Evolutionary conservation across 2,797 vertebrate genomes (phyloP).

Genomic region (Pipistrellus kuhlii): DNA sequence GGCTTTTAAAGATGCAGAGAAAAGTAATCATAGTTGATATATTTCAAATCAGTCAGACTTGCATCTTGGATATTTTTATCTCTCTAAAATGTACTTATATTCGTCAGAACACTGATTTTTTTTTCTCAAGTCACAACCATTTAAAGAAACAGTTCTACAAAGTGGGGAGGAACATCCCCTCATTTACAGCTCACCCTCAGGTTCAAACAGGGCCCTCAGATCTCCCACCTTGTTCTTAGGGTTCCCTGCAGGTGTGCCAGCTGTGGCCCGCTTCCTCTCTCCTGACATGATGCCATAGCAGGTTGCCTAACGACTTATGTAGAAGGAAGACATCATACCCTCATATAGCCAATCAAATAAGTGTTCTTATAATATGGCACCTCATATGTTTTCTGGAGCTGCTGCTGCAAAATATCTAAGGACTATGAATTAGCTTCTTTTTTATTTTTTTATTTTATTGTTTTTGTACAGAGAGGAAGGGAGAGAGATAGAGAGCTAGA

Average conservation of each 20-base stretch:
- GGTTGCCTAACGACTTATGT: neutral
- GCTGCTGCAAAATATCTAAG: neutral
- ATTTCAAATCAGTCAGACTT: slow-evolving; percentile 70
- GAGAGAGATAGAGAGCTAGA: no score
- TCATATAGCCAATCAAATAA: neutral
- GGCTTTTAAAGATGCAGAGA: slow-evolving; percentile 7
- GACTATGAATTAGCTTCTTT: neutral
- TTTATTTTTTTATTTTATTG: no score
- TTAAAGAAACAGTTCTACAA: slow-evolving; percentile 50
- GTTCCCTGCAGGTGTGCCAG: neutral
- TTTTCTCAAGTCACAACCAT: slow-evolving; percentile 18
- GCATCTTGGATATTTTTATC: slow-evolving; percentile 73
- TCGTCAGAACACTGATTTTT: slow-evolving; percentile 69
- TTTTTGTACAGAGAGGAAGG: no score
- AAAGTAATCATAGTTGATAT: slow-evolving; percentile 49
- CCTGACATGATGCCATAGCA: neutral
- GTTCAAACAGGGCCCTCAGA: neutral
- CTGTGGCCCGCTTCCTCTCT: neutral
- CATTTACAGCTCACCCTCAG: neutral
- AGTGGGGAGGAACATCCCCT: neutral
- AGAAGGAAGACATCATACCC: neutral
- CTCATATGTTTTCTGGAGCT: neutral
- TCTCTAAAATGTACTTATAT: slow-evolving; percentile 67
- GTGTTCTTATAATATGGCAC: neutral
- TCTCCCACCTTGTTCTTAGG: neutral